Conservation (phyloP, 2,888 invertebrate species). For the Pollenia angustigena region DNA sequence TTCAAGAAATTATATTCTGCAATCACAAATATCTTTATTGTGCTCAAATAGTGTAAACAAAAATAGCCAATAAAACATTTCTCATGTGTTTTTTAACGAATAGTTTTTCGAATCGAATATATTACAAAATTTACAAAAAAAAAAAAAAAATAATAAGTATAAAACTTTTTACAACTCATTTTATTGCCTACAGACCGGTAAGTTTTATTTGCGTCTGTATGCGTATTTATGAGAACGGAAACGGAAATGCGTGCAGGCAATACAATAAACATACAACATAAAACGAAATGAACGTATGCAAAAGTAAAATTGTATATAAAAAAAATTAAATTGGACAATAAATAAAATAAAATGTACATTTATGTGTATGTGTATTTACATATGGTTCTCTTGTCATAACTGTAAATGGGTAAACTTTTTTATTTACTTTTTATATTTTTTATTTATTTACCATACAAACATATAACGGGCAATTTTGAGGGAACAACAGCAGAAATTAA, state of each 20-base stretch:
- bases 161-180: background rate
- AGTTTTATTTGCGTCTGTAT: background rate
- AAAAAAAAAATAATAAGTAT: background rate
- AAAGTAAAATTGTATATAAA: background rate
- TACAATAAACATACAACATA: slow-evolving; percentile 34
- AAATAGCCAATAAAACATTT: too few species aligned
- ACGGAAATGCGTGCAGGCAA: slow-evolving; percentile 61
- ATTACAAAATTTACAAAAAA: background rate
- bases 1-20: too few species aligned
- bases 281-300: slow-evolving; percentile 16
- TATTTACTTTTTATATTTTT: slow-evolving; percentile 15
- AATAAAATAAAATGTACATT: background rate
- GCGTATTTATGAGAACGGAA: slow-evolving; percentile 38
- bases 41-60: too few species aligned
- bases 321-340: background rate
- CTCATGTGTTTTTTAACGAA: too few species aligned
- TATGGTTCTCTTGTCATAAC: slow-evolving; percentile 33
- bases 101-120: background rate
- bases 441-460: slow-evolving; percentile 11
- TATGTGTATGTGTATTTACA: background rate
- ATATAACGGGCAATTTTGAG: slow-evolving; percentile 4
- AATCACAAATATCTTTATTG: too few species aligned
- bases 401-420: slow-evolving; percentile 42
- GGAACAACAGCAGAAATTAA: slow-evolving; percentile 22
- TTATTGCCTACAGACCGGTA: background rate